These are phyloP conservation scores for rabbit (Oryctolagus cuniculus) DNA, from an alignment of 2,113 vertebrate species.

Conservation along the genomic window mOryCun1.1 NC_091438.1:82846501-82847000, in stretches of 20 bases:
- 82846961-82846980: not conserved
- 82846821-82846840: conserved; percentile 72
- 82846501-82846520: not conserved
- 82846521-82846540: not conserved
- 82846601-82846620: not conserved
- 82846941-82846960: conserved; percentile 52
- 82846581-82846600: conserved; percentile 8
- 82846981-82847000: conserved; percentile 27
- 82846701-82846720: conserved; percentile 53
- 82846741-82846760: conserved; percentile 58
- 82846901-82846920: conserved; percentile 63
- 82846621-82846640: not conserved
- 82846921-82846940: conserved; percentile 52
- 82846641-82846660: not conserved
- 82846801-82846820: conserved; percentile 59
- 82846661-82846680: conserved; percentile 1
- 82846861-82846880: conserved; percentile 10
- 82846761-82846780: conserved; percentile 66
- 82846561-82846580: conserved; percentile 7
- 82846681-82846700: conserved; percentile 24
- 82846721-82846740: conserved; percentile 52
- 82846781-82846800: conserved; percentile 65
- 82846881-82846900: conserved; percentile 53
- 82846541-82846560: conserved; percentile 17
- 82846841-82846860: conserved; percentile 59